Evolutionary conservation across 2,113 vertebrate species (phyloP), one percentile per base, ranked within the genome.

Genomic region (Carassius auratus): DNA sequence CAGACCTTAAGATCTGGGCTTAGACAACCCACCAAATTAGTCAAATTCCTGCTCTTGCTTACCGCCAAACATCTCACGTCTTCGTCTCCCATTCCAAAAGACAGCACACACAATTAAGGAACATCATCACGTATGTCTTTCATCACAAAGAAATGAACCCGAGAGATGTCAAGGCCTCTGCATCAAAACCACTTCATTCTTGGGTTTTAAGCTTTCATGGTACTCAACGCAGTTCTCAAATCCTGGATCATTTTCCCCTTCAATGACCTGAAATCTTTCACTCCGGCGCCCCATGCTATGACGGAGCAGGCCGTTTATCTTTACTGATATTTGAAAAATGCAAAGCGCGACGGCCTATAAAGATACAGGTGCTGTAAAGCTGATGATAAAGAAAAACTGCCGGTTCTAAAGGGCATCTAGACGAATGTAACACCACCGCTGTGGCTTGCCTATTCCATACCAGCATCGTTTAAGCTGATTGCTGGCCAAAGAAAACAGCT

Each of bases 311-410:
- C 81, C 50, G 91, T 89, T 91, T 94, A 95, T 94, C 93, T 94
- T 92, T 92, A 93, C 90, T 89, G 93, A 92, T 92, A 93, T 91
- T 92, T 90, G 66, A 94, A 93, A 93, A 93, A 95, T 94, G 92
- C 90, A 91, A 93, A 93, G 91, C 88, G 84, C 79, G 91, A 89
- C 36, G 33, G 85, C 69, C 89, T 90, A 90, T 94, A 93, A 94
- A 95, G 95, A 94, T 94, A 94, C 59, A 88, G 38, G 23, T 85
- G 91, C 90, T 84, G 90, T 94, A 93, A 94, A 93, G 87, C 26
- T 57, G 23, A n/a, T 86, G 92, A 94, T 95, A 93, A 93, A 89
- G 83, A 87, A 90, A 81, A 86, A 59, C 86, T 89, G 76, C 76
- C 30, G 82, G 91, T 94, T 93, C 93, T 91, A 95, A 95, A 94